These are phyloP conservation scores for Glaucomys volans DNA, from an alignment of 2,113 vertebrate species.

Conservation along the genomic window DNA sequence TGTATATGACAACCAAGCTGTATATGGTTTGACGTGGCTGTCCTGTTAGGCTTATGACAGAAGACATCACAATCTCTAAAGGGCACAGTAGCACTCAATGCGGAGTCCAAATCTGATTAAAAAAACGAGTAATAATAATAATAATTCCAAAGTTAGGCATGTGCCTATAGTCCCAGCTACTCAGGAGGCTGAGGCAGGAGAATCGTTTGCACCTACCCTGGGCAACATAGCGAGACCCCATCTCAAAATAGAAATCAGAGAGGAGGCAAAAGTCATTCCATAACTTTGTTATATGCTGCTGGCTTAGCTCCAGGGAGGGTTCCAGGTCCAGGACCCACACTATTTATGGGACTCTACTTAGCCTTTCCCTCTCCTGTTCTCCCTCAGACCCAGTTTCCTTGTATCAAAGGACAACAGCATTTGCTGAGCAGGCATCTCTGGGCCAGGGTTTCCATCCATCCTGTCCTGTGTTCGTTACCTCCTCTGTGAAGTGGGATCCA, in stretches of 20 bases:
- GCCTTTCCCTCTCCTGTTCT: no score
- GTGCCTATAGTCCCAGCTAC: background rate
- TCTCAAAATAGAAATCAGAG: background rate
- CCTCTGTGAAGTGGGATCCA: no score
- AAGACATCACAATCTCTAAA: no score
- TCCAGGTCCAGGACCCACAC: background rate
- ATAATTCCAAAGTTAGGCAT: background rate
- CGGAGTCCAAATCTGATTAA: background rate
- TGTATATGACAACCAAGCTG: no score
- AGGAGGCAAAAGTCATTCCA: background rate
- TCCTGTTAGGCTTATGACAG: background rate
- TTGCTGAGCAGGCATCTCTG: background rate
- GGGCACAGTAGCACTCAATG: background rate
- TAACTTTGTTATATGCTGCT: background rate
- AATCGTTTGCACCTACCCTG: background rate
- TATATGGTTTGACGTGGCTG: background rate
- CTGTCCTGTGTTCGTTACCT: background rate
- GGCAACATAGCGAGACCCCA: background rate
- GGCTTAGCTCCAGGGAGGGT: background rate
- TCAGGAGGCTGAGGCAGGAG: background rate
- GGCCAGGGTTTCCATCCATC: background rate
- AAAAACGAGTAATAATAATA: background rate
- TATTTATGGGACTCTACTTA: no score
- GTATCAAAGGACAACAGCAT: background rate
- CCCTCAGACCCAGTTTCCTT: background rate